Base-by-base conservation (phyloP, 2,113 vertebrate species). In the Petrocephalus zakoni region DNA sequence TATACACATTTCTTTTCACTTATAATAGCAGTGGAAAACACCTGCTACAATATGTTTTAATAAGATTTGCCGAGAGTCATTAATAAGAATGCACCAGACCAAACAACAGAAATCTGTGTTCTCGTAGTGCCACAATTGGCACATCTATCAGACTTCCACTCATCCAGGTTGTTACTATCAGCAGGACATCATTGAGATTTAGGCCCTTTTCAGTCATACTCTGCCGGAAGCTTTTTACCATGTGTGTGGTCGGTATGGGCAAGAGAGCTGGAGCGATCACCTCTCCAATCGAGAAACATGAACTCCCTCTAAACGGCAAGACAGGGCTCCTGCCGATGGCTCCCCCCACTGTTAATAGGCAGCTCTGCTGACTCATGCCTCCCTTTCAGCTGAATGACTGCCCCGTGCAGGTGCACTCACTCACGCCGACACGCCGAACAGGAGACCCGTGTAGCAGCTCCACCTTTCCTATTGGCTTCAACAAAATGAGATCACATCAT, bases 341-440 rank as follows among this genome's bases (percentile, higher is more conserved):
- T 52, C 49, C 58, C 37, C 34, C 25, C 25, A 25, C 72, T 8
- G 0, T 19, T 51, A 55, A 47, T 10, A 47, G 42, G 51, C 25
- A 68, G 84, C 52, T 82, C 7, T 89, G 88, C 88, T 89, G 88
- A 89, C 88, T 89, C 88, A 89, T 78, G 49, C 83, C 72, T 86
- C 47, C 49, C 72, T 49, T 86, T 58, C n/a, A 78, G 51, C 49
- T n/a, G 37, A 84, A 25, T 22, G 88, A 64, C 53, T 49, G 42
- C 81, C 64, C 81, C 10, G 15, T 29, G 34, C 64, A 52, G 61
- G 34, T 58, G 64, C 10, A 34, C 87, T 29, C 34, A 21, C 53
- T 29, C 34, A 21, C 53, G n/a, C 34, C 19, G 51, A 64, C 55
- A 83, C 49, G 86, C 46, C 2, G 3, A 75, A 51, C 29, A 49